A percentile compares a stretch with the other conserved stretches of the same genome.
phyloP scores from a whole-genome alignment of 2,797 vertebrate species.

The Oceanodroma leucorhoa region DNA sequence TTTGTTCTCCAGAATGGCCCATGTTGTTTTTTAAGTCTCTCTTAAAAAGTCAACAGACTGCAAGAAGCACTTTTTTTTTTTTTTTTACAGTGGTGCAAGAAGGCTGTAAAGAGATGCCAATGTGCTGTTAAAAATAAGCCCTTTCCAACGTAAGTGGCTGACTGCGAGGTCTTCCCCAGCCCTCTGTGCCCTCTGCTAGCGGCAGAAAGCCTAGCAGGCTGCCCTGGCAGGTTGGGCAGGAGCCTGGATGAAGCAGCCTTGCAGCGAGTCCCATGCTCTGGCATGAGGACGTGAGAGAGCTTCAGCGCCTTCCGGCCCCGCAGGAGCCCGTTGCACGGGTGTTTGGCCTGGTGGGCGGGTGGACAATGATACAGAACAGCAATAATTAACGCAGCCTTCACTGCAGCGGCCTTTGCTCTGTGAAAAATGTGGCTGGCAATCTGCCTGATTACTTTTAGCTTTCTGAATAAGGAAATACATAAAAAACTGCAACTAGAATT shows the following conservation, averaged over 20 bases:
- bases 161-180: background rate
- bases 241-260: background rate
- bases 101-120: background rate
- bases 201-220: background rate
- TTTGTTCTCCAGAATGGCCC: background rate
- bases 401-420: background rate
- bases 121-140: background rate
- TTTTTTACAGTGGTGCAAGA: background rate
- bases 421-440: background rate
- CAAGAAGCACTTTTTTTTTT: background rate
- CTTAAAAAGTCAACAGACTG: background rate
- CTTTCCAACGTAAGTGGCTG: background rate
- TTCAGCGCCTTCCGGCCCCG: accelerated
- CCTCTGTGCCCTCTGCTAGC: background rate
- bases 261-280: background rate
- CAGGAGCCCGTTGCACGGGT: background rate
- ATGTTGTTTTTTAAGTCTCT: background rate
- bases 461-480: background rate
- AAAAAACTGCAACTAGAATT: background rate
- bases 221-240: background rate
- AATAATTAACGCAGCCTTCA: background rate
- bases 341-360: background rate
- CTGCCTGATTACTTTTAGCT: background rate
- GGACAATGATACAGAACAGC: accelerated
- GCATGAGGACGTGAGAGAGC: background rate